Evolutionary conservation across 2,888 invertebrate genomes (phyloP), one percentile per base, ranked within the genome.

Genomic region (Andrena fulva): DNA sequence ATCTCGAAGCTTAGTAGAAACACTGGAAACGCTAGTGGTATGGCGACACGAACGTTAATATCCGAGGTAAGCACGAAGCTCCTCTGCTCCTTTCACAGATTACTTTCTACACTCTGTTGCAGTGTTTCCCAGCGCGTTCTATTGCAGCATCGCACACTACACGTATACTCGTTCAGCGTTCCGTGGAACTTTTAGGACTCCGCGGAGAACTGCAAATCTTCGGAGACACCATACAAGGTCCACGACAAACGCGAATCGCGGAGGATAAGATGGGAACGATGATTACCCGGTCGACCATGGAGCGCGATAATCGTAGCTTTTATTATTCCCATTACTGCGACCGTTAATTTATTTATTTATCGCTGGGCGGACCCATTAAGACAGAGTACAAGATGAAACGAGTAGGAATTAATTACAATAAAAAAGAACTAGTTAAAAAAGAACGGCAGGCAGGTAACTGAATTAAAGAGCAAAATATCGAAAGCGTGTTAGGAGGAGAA

Each of bases 201-300:
- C 10, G 20, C 20, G 20, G 35, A 2, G 20, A 35, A 10, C 24
- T 35, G 20, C 10, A 20, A 35, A 20, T 35, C 5, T 33, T 62
- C 27, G n/a, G 33, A 0, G 60, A 29, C 20, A 33, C n/a, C n/a
- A 6, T n/a, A 29, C 6, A 60, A 33, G 8, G 35, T 2, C 35
- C 12, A 8, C 24, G 33, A 10, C 48, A 31, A 3, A n/a, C 24
- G 33, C 4, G 59, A 56, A 68, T 42, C 7, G n/a, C 54, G n/a
- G 27, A 10, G 27, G 8, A 62, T 10, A 31, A 71, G 48, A 16
- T 8, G 7, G 56, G 20, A 10, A 33, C 7, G 60, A 54, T 62
- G 54, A 68, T 62, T 66, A 60, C 59, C 62, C n/a, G 59, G n/a
- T 20, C 60, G 72, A 48, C 74, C 85, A 62, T 81, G 69, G 75